phyloP scores from a whole-genome alignment of 2,113 vertebrate genomes.

The Forbesichthys agassizii region DNA sequence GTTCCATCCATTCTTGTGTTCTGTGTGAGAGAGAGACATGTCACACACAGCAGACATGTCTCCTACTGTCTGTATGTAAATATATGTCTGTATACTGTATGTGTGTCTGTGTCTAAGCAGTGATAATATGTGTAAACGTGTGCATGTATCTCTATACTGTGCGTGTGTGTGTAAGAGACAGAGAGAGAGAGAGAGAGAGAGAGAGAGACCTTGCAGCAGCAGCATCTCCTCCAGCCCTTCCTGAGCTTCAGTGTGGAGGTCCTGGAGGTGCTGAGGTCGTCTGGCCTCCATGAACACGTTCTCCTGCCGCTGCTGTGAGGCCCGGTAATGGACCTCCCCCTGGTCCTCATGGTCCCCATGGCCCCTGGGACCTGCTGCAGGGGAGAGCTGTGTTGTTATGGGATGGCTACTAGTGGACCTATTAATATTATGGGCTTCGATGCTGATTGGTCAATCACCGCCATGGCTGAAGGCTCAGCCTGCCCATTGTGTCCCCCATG shows the following conservation, averaged over 20 bases:
- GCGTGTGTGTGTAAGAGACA: too few species aligned
- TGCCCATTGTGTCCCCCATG: not conserved
- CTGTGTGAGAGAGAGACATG: slow-evolving; percentile 55
- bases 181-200: too few species aligned
- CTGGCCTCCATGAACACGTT: slow-evolving; percentile 92
- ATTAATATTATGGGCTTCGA: too few species aligned
- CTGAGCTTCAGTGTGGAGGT: slow-evolving; percentile 91
- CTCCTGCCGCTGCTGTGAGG: slow-evolving; percentile 83
- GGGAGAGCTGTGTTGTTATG: not conserved
- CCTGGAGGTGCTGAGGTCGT: slow-evolving; percentile 87
- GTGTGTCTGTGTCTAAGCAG: not conserved
- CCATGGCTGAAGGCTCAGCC: too few species aligned
- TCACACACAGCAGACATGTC: slow-evolving; percentile 2
- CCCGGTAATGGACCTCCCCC: slow-evolving; percentile 75
- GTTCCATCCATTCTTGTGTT: slow-evolving; percentile 81
- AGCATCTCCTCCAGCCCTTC: slow-evolving; percentile 90
- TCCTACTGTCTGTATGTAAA: not conserved
- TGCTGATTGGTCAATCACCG: too few species aligned
- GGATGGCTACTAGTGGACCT: too few species aligned
- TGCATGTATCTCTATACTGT: not conserved
- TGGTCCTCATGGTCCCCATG: slow-evolving; percentile 80
- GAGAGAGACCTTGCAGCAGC: slow-evolving; percentile 84
- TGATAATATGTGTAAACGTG: not conserved
- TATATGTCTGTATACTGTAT: not conserved
- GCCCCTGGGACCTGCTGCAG: slow-evolving; percentile 74